A percentile compares a stretch with the other conserved stretches of the same genome.
Conservation (phyloP, 2,888 invertebrate species). For the Dasypogon diadema region DNA sequence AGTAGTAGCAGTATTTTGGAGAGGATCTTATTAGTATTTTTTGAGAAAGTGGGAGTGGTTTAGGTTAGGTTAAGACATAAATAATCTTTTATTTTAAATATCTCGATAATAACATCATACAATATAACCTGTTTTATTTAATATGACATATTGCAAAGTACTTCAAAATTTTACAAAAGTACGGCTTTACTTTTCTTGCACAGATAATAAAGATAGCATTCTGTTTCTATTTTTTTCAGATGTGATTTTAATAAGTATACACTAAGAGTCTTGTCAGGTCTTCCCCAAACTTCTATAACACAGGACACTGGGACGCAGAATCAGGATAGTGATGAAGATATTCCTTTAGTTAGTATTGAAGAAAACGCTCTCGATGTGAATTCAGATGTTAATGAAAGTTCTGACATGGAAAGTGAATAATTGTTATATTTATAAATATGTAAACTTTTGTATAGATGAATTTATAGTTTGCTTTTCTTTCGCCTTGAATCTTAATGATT, state of each 20-base stretch:
- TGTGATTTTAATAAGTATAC: constrained; percentile 93
- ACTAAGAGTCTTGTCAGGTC: constrained; percentile 75
- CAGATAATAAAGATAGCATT: no score
- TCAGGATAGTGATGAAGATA: constrained; percentile 62
- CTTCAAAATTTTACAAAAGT: no score
- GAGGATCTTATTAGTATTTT: no score
- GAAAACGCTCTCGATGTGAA: neutral
- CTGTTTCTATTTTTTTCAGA: constrained; percentile 73
- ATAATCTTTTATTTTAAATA: no score
- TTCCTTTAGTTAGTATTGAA: constrained; percentile 59
- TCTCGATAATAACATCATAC: no score
- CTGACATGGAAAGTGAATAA: constrained; percentile 43
- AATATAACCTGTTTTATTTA: no score
- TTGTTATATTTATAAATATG: neutral
- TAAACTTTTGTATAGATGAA: neutral
- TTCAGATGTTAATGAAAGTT: constrained; percentile 56
- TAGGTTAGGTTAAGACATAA: no score
- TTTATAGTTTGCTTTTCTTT: neutral
- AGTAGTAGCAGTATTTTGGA: no score
- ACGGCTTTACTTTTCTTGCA: no score
- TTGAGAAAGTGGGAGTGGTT: no score
- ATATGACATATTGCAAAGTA: no score
- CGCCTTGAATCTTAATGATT: no score
- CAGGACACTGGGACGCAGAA: constrained; percentile 61
- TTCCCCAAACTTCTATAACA: constrained; percentile 64